These are phyloP conservation scores for Holacanthella duospinosa DNA, from an alignment of 2,888 invertebrate genomes.

Conservation along the genomic window DNA sequence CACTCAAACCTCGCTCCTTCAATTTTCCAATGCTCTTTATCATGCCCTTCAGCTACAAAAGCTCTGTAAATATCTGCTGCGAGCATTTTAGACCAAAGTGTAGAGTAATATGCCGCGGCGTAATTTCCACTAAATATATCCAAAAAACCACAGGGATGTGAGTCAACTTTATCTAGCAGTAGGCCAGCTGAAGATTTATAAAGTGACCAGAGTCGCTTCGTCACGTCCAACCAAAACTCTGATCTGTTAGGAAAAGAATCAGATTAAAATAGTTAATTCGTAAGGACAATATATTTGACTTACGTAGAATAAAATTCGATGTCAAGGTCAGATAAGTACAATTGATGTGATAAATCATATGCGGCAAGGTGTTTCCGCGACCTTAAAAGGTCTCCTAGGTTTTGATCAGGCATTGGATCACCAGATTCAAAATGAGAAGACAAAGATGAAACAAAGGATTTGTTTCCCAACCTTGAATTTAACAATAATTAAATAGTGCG, in stretches of 20 bases:
- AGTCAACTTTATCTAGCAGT: constrained; percentile 58
- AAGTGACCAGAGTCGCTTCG: constrained; percentile 65
- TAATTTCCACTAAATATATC: constrained; percentile 73
- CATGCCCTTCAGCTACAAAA: constrained; percentile 53
- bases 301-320: constrained; percentile 64
- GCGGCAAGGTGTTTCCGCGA: constrained; percentile 65
- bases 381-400: constrained; percentile 53
- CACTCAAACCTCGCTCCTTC: not conserved
- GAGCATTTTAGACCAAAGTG: constrained; percentile 75
- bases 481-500: not conserved
- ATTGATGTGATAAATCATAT: constrained; percentile 63
- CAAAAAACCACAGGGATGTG: constrained; percentile 73
- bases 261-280: constrained; percentile 12
- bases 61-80: constrained; percentile 83
- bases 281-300: constrained; percentile 32
- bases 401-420: constrained; percentile 56
- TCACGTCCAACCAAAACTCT: constrained; percentile 72
- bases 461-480: constrained; percentile 24
- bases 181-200: constrained; percentile 59
- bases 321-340: constrained; percentile 73
- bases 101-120: constrained; percentile 73
- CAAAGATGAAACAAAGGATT: constrained; percentile 24
- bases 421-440: constrained; percentile 57
- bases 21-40: not conserved
- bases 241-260: constrained; percentile 43